Base-by-base conservation (phyloP, 2,888 invertebrate species). In the Tetropium fuscum region DNA sequence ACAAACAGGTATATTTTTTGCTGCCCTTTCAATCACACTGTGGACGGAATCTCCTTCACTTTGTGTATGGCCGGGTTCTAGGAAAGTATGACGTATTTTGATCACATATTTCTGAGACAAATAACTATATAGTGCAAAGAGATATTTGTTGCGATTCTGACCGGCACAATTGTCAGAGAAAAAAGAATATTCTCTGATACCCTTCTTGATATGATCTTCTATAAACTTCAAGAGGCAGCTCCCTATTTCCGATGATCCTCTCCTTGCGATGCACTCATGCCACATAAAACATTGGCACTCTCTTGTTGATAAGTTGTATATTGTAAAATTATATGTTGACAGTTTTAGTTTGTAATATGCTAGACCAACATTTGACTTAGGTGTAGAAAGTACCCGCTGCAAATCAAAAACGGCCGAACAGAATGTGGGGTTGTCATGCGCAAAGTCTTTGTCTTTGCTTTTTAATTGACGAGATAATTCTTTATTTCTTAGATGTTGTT, bases 391-490 rank as follows among this genome's bases (percentile, higher is more conserved):
- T 27, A 27, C n/a, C 27, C n/a, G 27, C n/a, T 27, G 27, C 6
- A 63, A 25, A 44, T 63, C 63, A 49, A 63, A 63, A 3, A 49
- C 51, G 8, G 54, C 60, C 13, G 44, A 10, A 44, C 43, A 56
- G 32, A n/a, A n/a, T n/a, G n/a, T n/a, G n/a, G n/a, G 4, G n/a
- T 27, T n/a, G 13, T 10, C 25, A 8, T 38, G 36, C 15, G 38
- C 49, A 22, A 13, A 22, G 2, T 44, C 45, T 20, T 54, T 48
- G 11, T 38, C 49, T 3, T 16, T n/a, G 30, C 54, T 57, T 66
- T 74, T 74, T 16, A 68, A 41, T 55, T 64, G 34, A 38, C 73
- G 45, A 11, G 65, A 53, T 19, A 54, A 51, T 16, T 70, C 58
- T 63, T 74, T 70, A 43, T 69, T 59, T 54, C 64, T 36, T 10